Conservation (phyloP, 2,888 invertebrate species). For the Philhelius pedissequus region DNA sequence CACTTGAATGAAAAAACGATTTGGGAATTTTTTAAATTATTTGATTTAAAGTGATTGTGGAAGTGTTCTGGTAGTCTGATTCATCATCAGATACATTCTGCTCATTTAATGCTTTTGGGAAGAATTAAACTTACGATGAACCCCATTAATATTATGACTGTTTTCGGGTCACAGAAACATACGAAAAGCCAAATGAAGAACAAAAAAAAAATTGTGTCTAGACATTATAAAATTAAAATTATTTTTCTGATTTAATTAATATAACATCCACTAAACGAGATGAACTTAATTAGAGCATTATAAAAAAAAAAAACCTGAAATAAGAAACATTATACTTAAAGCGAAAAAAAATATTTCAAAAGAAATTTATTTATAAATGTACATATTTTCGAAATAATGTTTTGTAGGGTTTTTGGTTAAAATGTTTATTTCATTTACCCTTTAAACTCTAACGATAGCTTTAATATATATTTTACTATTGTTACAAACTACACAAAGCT, state of each 20-base stretch:
- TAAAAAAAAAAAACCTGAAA: too few relatives aligned
- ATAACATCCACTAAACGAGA: neutral
- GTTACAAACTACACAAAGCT: too few relatives aligned
- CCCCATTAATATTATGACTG: neutral
- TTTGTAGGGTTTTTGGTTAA: too few relatives aligned
- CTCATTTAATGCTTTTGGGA: neutral
- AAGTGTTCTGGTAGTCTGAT: neutral
- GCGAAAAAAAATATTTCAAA: too few relatives aligned
- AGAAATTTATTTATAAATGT: too few relatives aligned
- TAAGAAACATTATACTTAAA: too few relatives aligned
- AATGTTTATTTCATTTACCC: too few relatives aligned
- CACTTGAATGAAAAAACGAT: slow-evolving; percentile 56
- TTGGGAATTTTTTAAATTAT: slow-evolving; percentile 1
- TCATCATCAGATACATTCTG: neutral
- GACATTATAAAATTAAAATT: neutral
- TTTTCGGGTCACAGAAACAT: neutral
- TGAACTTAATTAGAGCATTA: neutral
- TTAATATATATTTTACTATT: too few relatives aligned
- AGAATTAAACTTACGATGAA: neutral
- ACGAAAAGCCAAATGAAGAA: neutral
- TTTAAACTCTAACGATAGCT: too few relatives aligned
- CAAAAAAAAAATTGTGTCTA: neutral
- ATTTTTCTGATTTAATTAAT: neutral
- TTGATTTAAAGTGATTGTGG: neutral
- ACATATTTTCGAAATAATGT: too few relatives aligned